These are phyloP conservation scores for Megalurothrips usitatus DNA, from an alignment of 2,888 invertebrate genomes.

Conservation along the genomic window DNA sequence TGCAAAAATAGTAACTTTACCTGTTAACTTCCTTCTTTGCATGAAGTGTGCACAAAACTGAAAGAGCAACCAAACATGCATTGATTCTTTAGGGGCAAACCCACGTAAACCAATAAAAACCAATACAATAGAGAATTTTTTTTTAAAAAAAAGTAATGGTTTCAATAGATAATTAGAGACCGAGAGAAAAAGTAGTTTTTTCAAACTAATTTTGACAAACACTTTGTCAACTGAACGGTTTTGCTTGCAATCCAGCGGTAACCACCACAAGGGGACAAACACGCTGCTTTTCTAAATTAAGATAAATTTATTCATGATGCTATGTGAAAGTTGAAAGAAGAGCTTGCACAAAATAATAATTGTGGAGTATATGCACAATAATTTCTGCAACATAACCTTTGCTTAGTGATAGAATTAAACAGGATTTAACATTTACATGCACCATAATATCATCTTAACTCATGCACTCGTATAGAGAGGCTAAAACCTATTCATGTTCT, in stretches of 20 bases:
- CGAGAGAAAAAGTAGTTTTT: not conserved
- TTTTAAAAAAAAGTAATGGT: not conserved
- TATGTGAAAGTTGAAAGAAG: not conserved
- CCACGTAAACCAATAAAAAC: not conserved
- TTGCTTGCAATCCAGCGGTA: not conserved
- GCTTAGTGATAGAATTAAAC: conserved; percentile 13
- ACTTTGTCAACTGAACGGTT: not conserved
- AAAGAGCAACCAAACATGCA: not conserved
- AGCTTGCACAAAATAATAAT: not conserved
- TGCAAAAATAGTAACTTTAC: conserved; percentile 27
- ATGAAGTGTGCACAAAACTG: conserved; percentile 14
- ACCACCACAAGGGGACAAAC: not conserved
- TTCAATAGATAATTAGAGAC: not conserved
- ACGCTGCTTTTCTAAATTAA: not conserved
- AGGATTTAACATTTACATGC: conserved; percentile 20
- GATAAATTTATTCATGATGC: not conserved
- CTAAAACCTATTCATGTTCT: conserved; percentile 9
- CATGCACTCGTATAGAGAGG: conserved; percentile 1
- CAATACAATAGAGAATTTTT: not conserved
- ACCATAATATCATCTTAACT: conserved; percentile 14
- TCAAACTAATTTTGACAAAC: too few relatives aligned
- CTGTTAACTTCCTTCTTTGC: conserved; percentile 4
- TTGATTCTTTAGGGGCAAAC: not conserved
- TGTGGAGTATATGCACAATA: not conserved
- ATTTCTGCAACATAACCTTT: not conserved